These are phyloP conservation scores for Cepaea hortensis DNA, from an alignment of 2,888 invertebrate genomes.

Conservation along the genomic window DNA sequence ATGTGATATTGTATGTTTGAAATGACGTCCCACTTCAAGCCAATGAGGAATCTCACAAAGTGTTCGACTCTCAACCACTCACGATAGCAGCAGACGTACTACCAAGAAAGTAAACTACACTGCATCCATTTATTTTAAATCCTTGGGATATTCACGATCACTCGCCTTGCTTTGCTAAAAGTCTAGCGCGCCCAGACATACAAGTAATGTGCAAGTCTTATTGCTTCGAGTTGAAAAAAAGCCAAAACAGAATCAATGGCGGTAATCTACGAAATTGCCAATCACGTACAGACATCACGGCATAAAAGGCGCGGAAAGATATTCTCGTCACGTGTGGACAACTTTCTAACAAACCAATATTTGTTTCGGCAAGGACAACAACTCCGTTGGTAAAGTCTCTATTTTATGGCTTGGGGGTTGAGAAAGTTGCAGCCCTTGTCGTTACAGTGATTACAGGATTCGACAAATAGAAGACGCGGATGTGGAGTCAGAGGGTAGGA, in stretches of 20 bases:
- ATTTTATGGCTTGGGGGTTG: neutral
- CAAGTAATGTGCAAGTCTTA: neutral
- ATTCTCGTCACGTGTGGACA: constrained; percentile 10
- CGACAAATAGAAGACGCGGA: neutral
- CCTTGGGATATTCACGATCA: neutral
- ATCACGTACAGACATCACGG: constrained; percentile 8
- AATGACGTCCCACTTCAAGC: no score
- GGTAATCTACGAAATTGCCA: constrained; percentile 25
- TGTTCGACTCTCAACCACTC: no score
- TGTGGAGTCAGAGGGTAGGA: neutral
- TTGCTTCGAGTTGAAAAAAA: neutral
- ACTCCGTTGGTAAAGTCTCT: neutral
- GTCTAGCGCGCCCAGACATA: neutral
- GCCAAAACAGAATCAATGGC: neutral
- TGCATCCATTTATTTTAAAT: no score
- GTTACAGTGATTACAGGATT: neutral
- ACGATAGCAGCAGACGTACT: no score
- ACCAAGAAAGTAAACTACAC: no score
- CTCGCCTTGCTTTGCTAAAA: neutral
- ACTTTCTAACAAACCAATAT: constrained; percentile 20
- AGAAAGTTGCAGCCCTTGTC: neutral
- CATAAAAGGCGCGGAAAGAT: neutral
- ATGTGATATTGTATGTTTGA: no score
- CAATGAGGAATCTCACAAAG: no score
- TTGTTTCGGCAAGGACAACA: constrained; percentile 10